Conservation (phyloP, 1,140 invertebrate species). For the Brachionus sp. region DNA sequence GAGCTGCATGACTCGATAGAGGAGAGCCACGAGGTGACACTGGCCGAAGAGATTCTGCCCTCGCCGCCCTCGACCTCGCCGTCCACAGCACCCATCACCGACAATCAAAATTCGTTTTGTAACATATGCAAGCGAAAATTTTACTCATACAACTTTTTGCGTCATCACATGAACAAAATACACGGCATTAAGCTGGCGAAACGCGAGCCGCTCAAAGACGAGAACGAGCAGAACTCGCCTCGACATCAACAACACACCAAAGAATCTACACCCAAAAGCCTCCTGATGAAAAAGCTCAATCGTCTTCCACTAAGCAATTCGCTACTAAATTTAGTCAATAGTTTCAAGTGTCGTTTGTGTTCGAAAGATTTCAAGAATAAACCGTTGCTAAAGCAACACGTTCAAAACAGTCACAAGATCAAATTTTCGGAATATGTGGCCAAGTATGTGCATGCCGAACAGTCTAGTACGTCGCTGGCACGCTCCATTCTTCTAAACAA, state of each 20-base stretch:
- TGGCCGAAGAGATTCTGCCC: background rate
- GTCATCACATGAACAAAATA: conserved; percentile 40
- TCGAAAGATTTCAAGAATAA: conserved; percentile 4
- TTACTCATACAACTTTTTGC: conserved; percentile 38
- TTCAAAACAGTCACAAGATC: conserved; percentile 9
- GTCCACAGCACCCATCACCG: background rate
- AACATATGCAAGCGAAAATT: conserved; percentile 38
- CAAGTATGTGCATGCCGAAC: background rate
- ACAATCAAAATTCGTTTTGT: conserved; percentile 36
- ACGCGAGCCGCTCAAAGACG: background rate
- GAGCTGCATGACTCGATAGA: background rate
- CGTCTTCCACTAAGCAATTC: conserved; percentile 36
- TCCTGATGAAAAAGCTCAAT: conserved; percentile 22
- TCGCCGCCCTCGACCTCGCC: background rate
- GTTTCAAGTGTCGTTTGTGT: conserved; percentile 17
- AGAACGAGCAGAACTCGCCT: background rate
- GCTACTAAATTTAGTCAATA: conserved; percentile 1
- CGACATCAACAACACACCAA: background rate
- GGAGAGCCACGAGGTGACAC: background rate
- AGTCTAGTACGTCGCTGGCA: background rate
- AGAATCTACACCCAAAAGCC: background rate
- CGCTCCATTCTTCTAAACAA: background rate
- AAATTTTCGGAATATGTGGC: background rate
- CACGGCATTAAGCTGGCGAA: conserved; percentile 12
- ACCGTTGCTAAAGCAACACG: conserved; percentile 14